Evolutionary conservation across 1,140 invertebrate genomes (phyloP), one percentile per base, ranked within the genome.

Genomic region (Spodoptera litura): DNA sequence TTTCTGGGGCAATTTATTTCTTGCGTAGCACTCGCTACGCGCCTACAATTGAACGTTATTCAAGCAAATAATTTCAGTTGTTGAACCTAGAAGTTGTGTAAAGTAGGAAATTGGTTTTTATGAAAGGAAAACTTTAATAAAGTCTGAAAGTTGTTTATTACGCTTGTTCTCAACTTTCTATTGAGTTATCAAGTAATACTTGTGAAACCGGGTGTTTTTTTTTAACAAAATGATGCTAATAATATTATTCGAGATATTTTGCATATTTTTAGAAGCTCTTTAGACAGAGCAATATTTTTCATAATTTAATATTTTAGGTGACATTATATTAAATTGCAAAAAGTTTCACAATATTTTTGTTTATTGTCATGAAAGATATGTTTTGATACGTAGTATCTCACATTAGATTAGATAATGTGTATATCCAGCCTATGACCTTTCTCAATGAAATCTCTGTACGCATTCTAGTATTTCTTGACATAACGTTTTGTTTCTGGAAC

Each of bases 51-150:
- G n/a, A 11, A 49, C 1, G 12, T 49, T 66, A 25, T 51, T 66
- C 38, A 49, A 49, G 15, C 38, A 70, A 52, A 52, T 70, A 70
- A 70, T 70, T 13, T 9, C 2, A 31, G 49, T 52, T 52, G 15
- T n/a, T 70, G 49, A 70, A 31, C 11, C 20, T 70, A 12, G 6
- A 70, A 52, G 25, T 27, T 68, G 5, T 31, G 11, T 31, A 52
- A 31, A 70, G 49, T 31, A 70, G 49, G 49, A 52, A 70, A 53
- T 70, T 70, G 25, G 49, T 70, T 70, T 68, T 53, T 53, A 70
- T 53, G 15, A 70, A 70, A 70, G 49, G 12, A 70, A 53, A 70
- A 25, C 10, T 70, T 70, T 10, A 31, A 31, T n/a, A 13, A 70
- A 70, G 49, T 53, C 27, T 8, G n/a, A 31, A 70, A 70, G 20